Conservation (phyloP, 2,888 invertebrate genomes). For the Himalopsyche anomala region DNA sequence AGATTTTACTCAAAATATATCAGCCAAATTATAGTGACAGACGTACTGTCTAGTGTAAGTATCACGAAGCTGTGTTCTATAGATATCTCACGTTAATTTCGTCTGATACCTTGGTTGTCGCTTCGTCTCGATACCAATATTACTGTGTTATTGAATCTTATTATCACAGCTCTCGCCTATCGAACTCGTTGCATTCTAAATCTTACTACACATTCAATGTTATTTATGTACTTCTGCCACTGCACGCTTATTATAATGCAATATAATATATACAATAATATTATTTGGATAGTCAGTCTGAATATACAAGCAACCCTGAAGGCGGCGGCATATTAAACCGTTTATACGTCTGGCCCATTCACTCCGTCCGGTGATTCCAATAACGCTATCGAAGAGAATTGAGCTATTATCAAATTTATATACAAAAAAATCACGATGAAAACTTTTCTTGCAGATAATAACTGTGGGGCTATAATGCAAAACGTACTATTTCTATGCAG, state of each 20-base stretch:
- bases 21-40: no score
- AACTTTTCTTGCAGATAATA: no score
- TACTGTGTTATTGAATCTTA: no score
- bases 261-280: slow-evolving; percentile 35
- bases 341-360: slow-evolving; percentile 23
- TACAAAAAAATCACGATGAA: background rate
- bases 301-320: slow-evolving; percentile 38
- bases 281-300: slow-evolving; percentile 25
- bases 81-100: no score
- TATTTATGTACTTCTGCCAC: slow-evolving; percentile 7
- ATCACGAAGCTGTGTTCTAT: no score
- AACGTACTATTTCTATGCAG: no score
- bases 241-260: slow-evolving; percentile 10
- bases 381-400: background rate
- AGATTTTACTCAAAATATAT: no score
- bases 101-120: no score
- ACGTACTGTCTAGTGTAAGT: no score
- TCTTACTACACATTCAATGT: background rate
- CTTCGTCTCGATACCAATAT: no score
- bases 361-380: background rate
- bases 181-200: background rate
- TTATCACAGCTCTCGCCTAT: no score
- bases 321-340: slow-evolving; percentile 33
- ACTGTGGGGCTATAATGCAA: no score
- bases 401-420: background rate